phyloP scores from a whole-genome alignment of 2,797 vertebrate genomes.

The Gymnocypris eckloni region DNA sequence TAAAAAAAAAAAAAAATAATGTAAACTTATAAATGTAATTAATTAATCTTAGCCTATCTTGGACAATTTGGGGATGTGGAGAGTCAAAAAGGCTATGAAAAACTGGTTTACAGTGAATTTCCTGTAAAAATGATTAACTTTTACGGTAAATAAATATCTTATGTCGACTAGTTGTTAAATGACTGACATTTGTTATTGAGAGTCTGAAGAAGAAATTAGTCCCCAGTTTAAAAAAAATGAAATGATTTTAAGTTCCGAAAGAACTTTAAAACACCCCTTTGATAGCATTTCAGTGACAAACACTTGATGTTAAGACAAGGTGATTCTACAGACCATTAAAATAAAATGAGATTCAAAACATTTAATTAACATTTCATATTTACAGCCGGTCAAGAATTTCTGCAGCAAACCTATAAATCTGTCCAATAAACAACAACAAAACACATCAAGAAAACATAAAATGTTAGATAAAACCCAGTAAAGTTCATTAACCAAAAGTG shows the following conservation, averaged over 20 bases:
- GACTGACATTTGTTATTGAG: neutral
- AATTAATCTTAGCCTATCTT: no score
- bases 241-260: neutral
- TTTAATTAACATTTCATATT: slow-evolving; percentile 21
- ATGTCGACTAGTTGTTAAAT: neutral
- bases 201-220: neutral
- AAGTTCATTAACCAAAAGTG: slow-evolving; percentile 4
- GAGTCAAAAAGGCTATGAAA: neutral
- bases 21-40: no score
- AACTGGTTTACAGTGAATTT: neutral
- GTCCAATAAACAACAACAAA: slow-evolving; percentile 11
- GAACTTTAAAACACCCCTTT: neutral
- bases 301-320: neutral
- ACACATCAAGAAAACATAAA: slow-evolving; percentile 1
- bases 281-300: neutral
- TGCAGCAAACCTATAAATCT: slow-evolving; percentile 15
- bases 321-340: neutral
- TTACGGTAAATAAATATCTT: slow-evolving; percentile 6
- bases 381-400: slow-evolving; percentile 14
- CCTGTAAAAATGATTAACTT: neutral
- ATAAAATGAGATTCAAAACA: neutral
- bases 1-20: no score
- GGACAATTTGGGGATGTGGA: no score
- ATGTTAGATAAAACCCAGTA: neutral
- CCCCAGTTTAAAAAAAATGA: neutral